phyloP scores from a whole-genome alignment of 2,113 vertebrate species.

The Pao palembangensis region DNA sequence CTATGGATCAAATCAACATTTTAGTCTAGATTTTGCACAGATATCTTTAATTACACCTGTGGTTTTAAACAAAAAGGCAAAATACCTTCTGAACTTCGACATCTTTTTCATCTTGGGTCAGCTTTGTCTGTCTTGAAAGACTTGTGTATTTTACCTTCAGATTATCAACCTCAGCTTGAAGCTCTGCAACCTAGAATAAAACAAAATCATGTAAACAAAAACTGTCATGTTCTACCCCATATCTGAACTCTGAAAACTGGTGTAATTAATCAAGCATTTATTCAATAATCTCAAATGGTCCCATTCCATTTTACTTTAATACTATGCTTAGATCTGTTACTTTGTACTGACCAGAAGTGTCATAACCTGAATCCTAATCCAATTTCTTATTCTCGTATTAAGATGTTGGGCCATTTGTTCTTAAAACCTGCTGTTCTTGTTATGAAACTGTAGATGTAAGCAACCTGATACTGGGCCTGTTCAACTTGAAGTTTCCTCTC shows the following conservation, averaged over 20 bases:
- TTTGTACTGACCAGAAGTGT: too few relatives aligned
- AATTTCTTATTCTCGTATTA: too few relatives aligned
- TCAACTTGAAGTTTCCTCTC: conserved; percentile 71
- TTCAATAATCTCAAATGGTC: not conserved
- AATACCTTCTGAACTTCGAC: conserved; percentile 71
- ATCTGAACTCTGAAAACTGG: not conserved
- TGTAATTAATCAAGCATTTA: not conserved
- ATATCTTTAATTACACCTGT: too few relatives aligned
- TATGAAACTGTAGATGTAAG: not conserved
- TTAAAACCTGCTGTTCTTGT: too few relatives aligned
- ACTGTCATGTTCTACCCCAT: not conserved
- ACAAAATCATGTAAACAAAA: not conserved
- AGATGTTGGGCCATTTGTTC: too few relatives aligned
- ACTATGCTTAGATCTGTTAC: not conserved
- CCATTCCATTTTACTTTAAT: not conserved
- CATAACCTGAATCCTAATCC: too few relatives aligned
- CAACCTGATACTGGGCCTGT: conserved; percentile 75
- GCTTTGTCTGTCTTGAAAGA: conserved; percentile 67
- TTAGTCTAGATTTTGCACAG: too few relatives aligned
- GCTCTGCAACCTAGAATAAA: conserved; percentile 71
- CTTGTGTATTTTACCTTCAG: conserved; percentile 70
- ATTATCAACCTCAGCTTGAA: conserved; percentile 71
- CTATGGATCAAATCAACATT: too few relatives aligned
- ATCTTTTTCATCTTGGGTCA: conserved; percentile 60
- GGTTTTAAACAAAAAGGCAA: too few relatives aligned